A percentile compares a stretch with the other conserved stretches of the same genome.
These are phyloP conservation scores for Meta bourneti DNA, from an alignment of 2,888 invertebrate species.

Conservation along the genomic window DNA sequence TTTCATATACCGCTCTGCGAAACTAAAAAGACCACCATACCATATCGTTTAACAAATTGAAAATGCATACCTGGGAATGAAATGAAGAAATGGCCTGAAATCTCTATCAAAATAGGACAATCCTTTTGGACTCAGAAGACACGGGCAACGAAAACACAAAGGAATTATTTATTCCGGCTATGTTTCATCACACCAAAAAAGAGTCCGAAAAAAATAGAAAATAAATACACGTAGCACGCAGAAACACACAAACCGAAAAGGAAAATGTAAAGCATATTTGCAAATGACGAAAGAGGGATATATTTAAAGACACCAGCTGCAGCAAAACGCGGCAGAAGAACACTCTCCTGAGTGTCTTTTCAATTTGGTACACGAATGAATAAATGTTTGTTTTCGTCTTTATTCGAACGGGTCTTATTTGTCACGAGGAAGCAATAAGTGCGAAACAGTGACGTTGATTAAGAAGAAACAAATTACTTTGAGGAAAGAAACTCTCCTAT, in stretches of 20 bases:
- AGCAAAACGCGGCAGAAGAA: not conserved
- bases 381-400: constrained; percentile 58
- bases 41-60: too few species aligned
- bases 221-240: not conserved
- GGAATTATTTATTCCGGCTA: too few species aligned
- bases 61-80: too few species aligned
- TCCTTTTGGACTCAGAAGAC: too few species aligned
- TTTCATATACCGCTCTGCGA: too few species aligned
- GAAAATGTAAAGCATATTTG: constrained; percentile 45
- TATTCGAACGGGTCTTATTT: constrained; percentile 33
- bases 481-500: not conserved
- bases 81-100: too few species aligned
- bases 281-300: constrained; percentile 9
- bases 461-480: constrained; percentile 56
- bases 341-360: constrained; percentile 22
- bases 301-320: constrained; percentile 31
- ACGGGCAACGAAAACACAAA: too few species aligned
- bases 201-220: constrained; percentile 5
- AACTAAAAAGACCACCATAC: too few species aligned
- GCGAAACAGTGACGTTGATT: constrained; percentile 56
- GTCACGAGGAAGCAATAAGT: constrained; percentile 56
- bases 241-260: not conserved
- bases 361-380: constrained; percentile 52
- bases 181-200: not conserved
- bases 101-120: too few species aligned